These are phyloP conservation scores for Heliconius ismenius DNA, from an alignment of 2,888 invertebrate species.

Conservation along the genomic window DNA sequence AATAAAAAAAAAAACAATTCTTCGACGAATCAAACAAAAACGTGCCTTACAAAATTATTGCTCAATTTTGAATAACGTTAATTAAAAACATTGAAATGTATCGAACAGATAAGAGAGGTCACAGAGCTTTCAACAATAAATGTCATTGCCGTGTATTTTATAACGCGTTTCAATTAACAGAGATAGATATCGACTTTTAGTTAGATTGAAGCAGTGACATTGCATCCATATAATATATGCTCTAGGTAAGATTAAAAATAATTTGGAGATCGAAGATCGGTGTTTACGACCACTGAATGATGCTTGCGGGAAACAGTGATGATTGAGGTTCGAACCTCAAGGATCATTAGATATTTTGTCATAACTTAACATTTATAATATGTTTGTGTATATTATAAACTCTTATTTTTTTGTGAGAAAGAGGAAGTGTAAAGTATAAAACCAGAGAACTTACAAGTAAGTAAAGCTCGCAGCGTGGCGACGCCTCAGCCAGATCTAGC, in stretches of 20 bases:
- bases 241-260: background rate
- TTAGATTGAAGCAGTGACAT: background rate
- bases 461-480: slow-evolving; percentile 70
- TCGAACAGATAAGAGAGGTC: background rate
- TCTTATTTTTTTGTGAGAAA: too few species aligned
- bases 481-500: slow-evolving; percentile 59
- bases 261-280: background rate
- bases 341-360: too few species aligned
- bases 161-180: background rate
- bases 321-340: too few species aligned
- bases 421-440: too few species aligned
- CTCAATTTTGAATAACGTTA: background rate
- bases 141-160: background rate
- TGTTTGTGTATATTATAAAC: too few species aligned
- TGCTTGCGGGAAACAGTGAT: too few species aligned
- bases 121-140: slow-evolving; percentile 2
- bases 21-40: too few species aligned
- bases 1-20: too few species aligned
- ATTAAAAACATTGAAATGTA: slow-evolving; percentile 12
- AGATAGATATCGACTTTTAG: background rate
- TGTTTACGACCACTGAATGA: background rate
- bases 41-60: background rate
- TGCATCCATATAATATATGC: background rate
- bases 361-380: too few species aligned
- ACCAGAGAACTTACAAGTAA: slow-evolving; percentile 63